phyloP scores from a whole-genome alignment of 2,797 vertebrate genomes.

The Sebastes oblongus region DNA sequence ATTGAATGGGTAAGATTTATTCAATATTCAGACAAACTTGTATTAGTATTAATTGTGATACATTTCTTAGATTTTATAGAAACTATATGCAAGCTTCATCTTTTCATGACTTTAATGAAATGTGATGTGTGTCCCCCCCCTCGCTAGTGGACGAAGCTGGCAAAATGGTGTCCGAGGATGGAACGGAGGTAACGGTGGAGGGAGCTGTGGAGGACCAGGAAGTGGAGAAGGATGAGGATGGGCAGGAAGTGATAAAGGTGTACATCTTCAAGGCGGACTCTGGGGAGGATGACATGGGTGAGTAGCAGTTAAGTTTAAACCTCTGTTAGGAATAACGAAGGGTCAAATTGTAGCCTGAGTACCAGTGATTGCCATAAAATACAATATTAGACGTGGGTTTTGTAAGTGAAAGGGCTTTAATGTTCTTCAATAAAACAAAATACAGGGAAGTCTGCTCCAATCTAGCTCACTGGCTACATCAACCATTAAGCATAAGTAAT shows the following conservation, averaged over 20 bases:
- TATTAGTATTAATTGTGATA: background rate
- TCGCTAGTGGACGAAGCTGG: conserved; percentile 94
- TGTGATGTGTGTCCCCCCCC: background rate
- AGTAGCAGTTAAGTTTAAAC: conserved; percentile 51
- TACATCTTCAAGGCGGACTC: conserved; percentile 99
- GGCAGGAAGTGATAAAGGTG: conserved; percentile 98
- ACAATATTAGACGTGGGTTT: background rate
- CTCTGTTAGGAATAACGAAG: background rate
- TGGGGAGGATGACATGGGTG: conserved; percentile 96
- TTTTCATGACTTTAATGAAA: background rate
- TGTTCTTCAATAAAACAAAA: background rate
- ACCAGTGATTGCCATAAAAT: background rate
- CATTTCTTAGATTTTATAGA: background rate
- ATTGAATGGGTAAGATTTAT: background rate
- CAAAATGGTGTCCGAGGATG: conserved; percentile 95
- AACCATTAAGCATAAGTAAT: background rate
- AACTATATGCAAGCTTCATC: background rate
- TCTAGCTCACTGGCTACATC: background rate
- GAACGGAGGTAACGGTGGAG: conserved; percentile 92
- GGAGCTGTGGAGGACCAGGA: conserved; percentile 87
- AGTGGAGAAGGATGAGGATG: conserved; percentile 94
- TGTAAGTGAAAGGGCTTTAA: background rate
- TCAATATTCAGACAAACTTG: background rate
- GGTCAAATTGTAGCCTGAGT: background rate
- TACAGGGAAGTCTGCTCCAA: background rate